Base-by-base conservation (phyloP, 2,888 invertebrate genomes). In the Furcula furcula region DNA sequence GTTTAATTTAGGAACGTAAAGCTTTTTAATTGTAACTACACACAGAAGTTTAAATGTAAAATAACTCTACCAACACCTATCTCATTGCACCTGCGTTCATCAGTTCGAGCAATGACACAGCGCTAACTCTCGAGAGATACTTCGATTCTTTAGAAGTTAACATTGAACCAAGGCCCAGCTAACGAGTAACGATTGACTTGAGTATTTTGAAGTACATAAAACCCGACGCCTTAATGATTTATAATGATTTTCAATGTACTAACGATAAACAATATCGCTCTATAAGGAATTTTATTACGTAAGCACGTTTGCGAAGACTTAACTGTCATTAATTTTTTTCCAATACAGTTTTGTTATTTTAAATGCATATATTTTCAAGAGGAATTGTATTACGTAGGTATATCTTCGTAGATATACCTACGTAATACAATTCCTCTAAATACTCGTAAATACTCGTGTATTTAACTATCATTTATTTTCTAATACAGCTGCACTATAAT, bases 61-160 rank as follows among this genome's bases (percentile, higher is more conserved):
- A n/a, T 40, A 47, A 34, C 28, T 38, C 4, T 14, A 36, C 14
- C 15, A 31, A 40, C 7, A 21, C 32, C 47, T 43, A 41, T 42
- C 16, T 65, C 56, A 48, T 50, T 37, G 36, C 45, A 41, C 26
- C 47, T 55, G 57, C 74, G 65, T 77, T 69, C 75, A 47, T 64
- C 58, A 58, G 62, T 46, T 55, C 62, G 68, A 71, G 74, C 77
- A 79, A 82, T 87, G 87, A 87, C 86, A 78, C 79, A 82, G 86
- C 87, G 71, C 65, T 79, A 73, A 78, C 70, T 76, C 62, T 80
- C 65, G 75, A 85, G 82, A 79, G 84, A 83, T 85, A 80, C 85
- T 86, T 80, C 67, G 74, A 76, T 78, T 84, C 82, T 84, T 80
- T 78, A 74, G 68, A 72, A 74, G 75, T 76, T 76, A 72, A 76